These are phyloP conservation scores for Tricholaema leucomelas DNA, from an alignment of 2,113 vertebrate genomes.

Conservation along the genomic window DNA sequence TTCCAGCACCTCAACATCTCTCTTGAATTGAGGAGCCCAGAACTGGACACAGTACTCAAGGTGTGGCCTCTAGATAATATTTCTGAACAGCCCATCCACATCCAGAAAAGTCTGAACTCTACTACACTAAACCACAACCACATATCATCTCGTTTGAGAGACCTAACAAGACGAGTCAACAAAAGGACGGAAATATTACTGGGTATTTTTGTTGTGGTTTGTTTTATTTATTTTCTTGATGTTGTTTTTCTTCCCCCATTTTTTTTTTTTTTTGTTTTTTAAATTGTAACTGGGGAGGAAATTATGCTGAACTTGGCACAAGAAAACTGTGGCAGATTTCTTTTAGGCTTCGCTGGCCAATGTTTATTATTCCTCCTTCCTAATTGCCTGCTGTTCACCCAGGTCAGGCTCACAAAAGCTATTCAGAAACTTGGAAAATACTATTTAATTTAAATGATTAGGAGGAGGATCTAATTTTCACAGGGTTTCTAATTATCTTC, in stretches of 20 bases:
- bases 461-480: neutral
- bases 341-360: neutral
- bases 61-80: too few species aligned
- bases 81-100: neutral
- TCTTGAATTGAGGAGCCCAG: too few species aligned
- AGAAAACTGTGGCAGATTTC: neutral
- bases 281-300: neutral
- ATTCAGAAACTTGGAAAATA: neutral
- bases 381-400: neutral
- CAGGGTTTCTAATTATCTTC: neutral
- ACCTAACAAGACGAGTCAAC: neutral
- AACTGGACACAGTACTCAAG: too few species aligned
- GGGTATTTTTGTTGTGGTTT: too few species aligned
- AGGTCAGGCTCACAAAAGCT: neutral
- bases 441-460: neutral
- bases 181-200: neutral
- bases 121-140: too few species aligned
- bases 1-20: too few species aligned
- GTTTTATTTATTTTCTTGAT: too few species aligned
- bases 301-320: neutral
- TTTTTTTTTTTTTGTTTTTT: neutral
- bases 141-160: neutral
- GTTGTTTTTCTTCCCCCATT: too few species aligned
- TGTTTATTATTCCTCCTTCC: neutral
- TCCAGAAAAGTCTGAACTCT: neutral